Conservation (phyloP, 2,888 invertebrate species). For the Trachelus iudaicus region DNA sequence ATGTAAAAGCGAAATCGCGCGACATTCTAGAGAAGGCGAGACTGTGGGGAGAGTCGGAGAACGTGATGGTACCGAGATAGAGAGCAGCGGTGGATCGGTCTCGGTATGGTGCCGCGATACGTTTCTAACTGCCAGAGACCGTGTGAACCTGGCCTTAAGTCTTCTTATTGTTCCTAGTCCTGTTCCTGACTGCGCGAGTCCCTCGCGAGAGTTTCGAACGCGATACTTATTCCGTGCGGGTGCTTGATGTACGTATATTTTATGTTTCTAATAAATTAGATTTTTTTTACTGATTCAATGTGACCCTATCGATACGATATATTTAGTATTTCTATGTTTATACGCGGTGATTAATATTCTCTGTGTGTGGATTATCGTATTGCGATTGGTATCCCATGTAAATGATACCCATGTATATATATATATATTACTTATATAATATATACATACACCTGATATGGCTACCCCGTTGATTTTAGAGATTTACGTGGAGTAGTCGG, state of each 20-base stretch:
- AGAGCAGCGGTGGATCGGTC: neutral
- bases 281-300: neutral
- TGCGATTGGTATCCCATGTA: neutral
- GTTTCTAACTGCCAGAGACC: neutral
- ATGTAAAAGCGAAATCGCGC: neutral
- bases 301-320: neutral
- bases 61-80: neutral
- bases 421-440: neutral
- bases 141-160: neutral
- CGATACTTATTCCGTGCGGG: neutral
- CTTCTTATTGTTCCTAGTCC: neutral
- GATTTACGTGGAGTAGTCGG: neutral
- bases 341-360: neutral
- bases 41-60: neutral
- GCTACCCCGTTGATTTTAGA: neutral
- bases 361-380: neutral
- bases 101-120: neutral
- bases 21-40: neutral
- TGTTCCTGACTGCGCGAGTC: neutral
- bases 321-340: neutral
- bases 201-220: neutral
- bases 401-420: neutral
- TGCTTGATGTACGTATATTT: neutral
- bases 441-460: neutral
- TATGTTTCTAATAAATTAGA: neutral